phyloP scores from a whole-genome alignment of 2,888 invertebrate genomes.

The Eilema caniola region DNA sequence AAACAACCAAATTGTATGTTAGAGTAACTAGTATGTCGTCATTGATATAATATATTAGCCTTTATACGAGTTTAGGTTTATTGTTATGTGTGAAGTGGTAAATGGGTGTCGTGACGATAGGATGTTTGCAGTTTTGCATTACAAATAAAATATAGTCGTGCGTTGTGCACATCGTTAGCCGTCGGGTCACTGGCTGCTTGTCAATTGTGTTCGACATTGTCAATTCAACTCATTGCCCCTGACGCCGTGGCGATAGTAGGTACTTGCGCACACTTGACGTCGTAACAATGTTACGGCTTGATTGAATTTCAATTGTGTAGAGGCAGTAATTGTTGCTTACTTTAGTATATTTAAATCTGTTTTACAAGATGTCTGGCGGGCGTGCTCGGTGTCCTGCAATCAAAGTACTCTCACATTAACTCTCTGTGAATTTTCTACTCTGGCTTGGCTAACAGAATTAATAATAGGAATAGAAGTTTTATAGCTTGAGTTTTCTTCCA shows the following conservation, averaged over 20 bases:
- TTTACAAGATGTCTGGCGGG: conserved; percentile 56
- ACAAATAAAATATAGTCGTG: conserved; percentile 72
- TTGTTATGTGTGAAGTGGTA: conserved; percentile 37
- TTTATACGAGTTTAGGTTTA: conserved; percentile 21
- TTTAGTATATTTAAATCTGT: conserved; percentile 53
- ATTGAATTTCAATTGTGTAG: conserved; percentile 69
- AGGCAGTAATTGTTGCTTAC: conserved; percentile 49
- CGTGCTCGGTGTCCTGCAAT: conserved; percentile 58
- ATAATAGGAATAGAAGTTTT: background rate
- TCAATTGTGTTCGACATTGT: conserved; percentile 66
- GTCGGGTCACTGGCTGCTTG: conserved; percentile 64
- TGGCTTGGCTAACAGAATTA: background rate
- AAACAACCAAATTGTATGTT: conserved; percentile 34
- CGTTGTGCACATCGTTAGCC: conserved; percentile 57
- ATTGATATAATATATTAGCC: conserved; percentile 26
- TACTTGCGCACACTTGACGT: conserved; percentile 52
- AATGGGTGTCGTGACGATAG: conserved; percentile 59
- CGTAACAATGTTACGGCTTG: conserved; percentile 56
- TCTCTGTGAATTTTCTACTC: conserved; percentile 2
- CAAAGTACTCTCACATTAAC: background rate
- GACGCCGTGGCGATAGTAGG: conserved; percentile 58
- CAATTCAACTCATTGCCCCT: conserved; percentile 66
- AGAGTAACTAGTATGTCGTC: conserved; percentile 32
- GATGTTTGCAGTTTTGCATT: conserved; percentile 78
- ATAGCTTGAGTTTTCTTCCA: background rate